These are phyloP conservation scores for Edolisoma coerulescens DNA, from an alignment of 2,113 vertebrate genomes.

Conservation along the genomic window DNA sequence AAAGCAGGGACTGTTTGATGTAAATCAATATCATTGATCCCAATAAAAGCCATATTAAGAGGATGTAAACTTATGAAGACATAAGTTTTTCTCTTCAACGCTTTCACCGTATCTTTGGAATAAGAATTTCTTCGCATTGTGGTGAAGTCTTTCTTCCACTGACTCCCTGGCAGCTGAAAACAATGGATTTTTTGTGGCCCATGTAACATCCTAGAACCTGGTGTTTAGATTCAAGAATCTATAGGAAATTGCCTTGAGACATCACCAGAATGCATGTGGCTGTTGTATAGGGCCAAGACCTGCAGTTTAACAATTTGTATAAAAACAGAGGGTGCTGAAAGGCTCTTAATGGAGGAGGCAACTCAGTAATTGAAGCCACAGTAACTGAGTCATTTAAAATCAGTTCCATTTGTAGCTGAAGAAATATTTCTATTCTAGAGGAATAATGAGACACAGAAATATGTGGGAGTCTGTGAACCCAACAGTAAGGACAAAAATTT, in stretches of 20 bases:
- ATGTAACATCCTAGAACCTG: not conserved
- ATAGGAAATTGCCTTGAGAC: not conserved
- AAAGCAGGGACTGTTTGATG: not conserved
- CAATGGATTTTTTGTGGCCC: not conserved
- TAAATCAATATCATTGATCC: not conserved
- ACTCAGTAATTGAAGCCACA: not conserved
- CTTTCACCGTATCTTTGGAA: not conserved
- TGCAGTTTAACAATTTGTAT: not conserved
- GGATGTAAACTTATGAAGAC: not conserved
- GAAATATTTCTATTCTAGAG: not conserved
- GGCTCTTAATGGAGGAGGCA: not conserved
- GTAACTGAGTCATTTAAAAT: not conserved
- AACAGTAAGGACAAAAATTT: not conserved
- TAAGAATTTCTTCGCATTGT: not conserved
- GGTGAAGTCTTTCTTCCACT: not conserved
- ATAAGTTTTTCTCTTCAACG: rapidly evolving
- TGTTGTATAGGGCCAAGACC: not conserved
- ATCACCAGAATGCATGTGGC: not conserved
- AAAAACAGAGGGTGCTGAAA: not conserved
- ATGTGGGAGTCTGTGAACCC: not conserved
- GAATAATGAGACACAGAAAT: not conserved
- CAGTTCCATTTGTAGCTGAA: not conserved
- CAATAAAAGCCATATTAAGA: not conserved
- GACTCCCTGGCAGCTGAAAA: not conserved
- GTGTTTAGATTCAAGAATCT: not conserved